Evolutionary conservation across 1,140 invertebrate genomes (phyloP), one percentile per base, ranked within the genome.

Genomic region (Lasioglossum baleicum): DNA sequence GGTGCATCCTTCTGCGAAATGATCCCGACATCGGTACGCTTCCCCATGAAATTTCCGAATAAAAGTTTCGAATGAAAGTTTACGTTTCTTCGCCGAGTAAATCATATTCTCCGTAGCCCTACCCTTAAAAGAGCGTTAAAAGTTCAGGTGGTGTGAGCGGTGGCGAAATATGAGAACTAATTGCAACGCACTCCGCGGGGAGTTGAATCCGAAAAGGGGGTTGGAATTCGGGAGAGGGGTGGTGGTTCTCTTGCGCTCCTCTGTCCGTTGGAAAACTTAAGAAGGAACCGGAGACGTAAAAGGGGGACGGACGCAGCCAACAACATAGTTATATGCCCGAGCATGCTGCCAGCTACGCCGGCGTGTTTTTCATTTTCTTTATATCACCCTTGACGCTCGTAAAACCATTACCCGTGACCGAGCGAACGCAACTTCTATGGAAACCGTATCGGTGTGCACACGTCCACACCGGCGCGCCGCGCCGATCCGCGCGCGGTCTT

Each of bases 281-380:
- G 90, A 91, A 91, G 89, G 89, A 88, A 90, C 87, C 88, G 86
- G 81, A 86, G 77, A 82, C 83, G 74, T 56, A 85, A 85, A 80
- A 86, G 82, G 81, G 86, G 74, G 66, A 68, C 7, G n/a, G 65
- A n/a, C 17, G 56, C 17, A 58, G 17, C 56, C 48, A 70, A 89
- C 86, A 87, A 81, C 83, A 89, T 90, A 91, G 90, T 92, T 93
- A 91, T 91, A 92, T 83, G 83, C 60, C 88, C 86, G 89, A 82
- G 89, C 90, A 90, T 89, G 92, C 91, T 90, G 90, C 86, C 88
- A 91, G 89, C 87, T 84, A 80, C 73, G 75, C 74, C 77, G 81
- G 84, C 81, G 94, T 96, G 95, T 96, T 96, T 96, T 96, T 96
- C 96, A 96, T 96, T 96, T 96, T 96, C 95, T 96, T 96, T 96